phyloP scores from a whole-genome alignment of 2,797 vertebrate species.

The Triplophysa yarkandensis region DNA sequence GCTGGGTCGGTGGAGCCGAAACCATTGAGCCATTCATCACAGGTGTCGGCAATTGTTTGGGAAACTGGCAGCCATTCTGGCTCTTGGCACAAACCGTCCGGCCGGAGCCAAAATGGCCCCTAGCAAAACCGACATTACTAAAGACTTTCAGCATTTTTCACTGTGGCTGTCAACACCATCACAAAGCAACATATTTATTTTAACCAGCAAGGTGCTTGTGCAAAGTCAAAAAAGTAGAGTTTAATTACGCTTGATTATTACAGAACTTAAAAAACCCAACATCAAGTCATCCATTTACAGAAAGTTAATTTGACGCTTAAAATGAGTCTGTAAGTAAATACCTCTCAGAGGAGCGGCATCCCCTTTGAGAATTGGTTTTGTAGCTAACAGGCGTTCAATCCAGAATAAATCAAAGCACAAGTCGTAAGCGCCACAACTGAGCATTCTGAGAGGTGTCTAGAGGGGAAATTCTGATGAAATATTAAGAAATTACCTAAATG shows the following conservation, averaged over 20 bases:
- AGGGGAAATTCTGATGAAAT: constrained; percentile 21
- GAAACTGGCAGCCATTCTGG: constrained; percentile 74
- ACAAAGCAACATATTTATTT: constrained; percentile 68
- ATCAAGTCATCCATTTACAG: constrained; percentile 18
- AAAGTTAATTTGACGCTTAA: background rate
- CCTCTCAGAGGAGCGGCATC: background rate
- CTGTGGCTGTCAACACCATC: constrained; percentile 62
- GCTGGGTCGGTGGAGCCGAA: constrained; percentile 70
- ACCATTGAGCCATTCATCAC: constrained; percentile 78
- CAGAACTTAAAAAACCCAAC: constrained; percentile 15
- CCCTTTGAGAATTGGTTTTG: constrained; percentile 17
- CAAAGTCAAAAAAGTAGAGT: constrained; percentile 63
- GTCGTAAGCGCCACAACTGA: constrained; percentile 9
- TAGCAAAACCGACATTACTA: constrained; percentile 70
- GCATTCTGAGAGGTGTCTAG: constrained; percentile 1
- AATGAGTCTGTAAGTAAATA: constrained; percentile 21
- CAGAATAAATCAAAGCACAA: constrained; percentile 31
- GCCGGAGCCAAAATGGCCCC: constrained; percentile 71
- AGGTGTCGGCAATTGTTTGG: constrained; percentile 74
- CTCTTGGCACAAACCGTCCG: constrained; percentile 71
- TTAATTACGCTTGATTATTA: constrained; percentile 60
- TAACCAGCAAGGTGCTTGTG: constrained; percentile 64
- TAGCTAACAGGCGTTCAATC: constrained; percentile 27
- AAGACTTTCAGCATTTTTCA: constrained; percentile 65
- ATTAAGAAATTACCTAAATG: constrained; percentile 35